Base-by-base conservation (phyloP, 2,113 vertebrate genomes). In the Scomber colias region DNA sequence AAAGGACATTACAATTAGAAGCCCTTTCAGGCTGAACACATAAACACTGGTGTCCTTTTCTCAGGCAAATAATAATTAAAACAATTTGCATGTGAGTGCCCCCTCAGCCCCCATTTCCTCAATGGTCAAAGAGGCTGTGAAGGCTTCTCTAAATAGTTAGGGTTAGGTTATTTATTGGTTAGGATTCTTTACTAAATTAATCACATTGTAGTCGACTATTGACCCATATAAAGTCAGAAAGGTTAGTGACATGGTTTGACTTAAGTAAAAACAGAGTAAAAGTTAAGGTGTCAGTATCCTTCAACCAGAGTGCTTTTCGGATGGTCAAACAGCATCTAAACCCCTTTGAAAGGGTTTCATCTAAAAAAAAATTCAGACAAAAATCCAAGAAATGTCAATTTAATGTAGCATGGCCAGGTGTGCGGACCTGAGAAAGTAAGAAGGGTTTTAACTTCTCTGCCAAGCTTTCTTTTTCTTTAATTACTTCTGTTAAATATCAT, bases 1-100 rank as follows among this genome's bases (percentile, higher is more conserved):
- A 80, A 71, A 71, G 62, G 13, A 65, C 54, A 61, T 75, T 77
- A 63, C 67, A 85, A 86, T 88, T 78, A 73, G 19, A 76, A 84
- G 66, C 77, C 68, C 64, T 27, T 83, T 69, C 45, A 49, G 74
- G 46, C 70, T 60, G n/a, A 8, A 54, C 56, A 73, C 68, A 83
- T 74, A 71, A 87, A 86, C 74, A 78, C 15, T 15, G 30, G 40
- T 79, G 75, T 44, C 75, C 56, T 82, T 85, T 82, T 75, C 51
- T 71, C 50, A 11, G 54, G 63, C 7, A 75, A 77, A 83, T 35
- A 81, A 81, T 68, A 85, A 79, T 48, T 24, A 30, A 62, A 71
- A 49, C 56, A 46, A 69, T 84, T 84, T 86, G 19, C 31, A 71
- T 65, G 44, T 17, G 60, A 66, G 48, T 66, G 61, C 11, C 14